A percentile compares a stretch with the other conserved stretches of the same genome.
These are phyloP conservation scores for Anomalospiza imberbis DNA, from an alignment of 2,797 vertebrate species.

Conservation along the genomic window DNA sequence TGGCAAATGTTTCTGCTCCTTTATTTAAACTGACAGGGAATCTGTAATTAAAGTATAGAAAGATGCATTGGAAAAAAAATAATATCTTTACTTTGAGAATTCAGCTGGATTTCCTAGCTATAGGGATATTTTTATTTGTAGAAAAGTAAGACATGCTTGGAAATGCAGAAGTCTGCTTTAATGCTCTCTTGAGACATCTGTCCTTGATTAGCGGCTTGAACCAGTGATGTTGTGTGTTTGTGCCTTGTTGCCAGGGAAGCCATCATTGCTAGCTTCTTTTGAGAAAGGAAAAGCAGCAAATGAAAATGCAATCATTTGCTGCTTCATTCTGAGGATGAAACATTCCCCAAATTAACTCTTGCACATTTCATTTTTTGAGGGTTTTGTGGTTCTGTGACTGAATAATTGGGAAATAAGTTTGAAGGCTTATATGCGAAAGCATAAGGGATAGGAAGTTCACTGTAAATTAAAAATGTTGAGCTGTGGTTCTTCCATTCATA, in stretches of 20 bases:
- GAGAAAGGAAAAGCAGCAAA: not conserved
- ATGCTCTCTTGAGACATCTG: slow-evolving; percentile 6
- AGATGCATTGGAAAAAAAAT: not conserved
- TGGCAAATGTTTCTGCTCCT: not conserved
- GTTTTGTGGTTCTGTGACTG: not conserved
- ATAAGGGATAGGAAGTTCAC: not conserved
- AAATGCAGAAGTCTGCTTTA: slow-evolving; percentile 5
- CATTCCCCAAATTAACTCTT: not conserved
- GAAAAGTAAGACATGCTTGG: not conserved
- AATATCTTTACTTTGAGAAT: not conserved
- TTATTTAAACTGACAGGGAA: not conserved
- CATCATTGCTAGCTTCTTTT: not conserved
- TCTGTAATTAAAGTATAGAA: not conserved
- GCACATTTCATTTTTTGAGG: not conserved
- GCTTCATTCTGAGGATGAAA: not conserved
- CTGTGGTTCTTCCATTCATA: not conserved
- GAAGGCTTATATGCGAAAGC: not conserved
- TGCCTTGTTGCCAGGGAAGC: slow-evolving; percentile 5
- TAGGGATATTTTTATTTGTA: slow-evolving; percentile 10
- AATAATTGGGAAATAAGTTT: not conserved
- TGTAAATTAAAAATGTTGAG: not conserved
- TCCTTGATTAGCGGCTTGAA: slow-evolving; percentile 39
- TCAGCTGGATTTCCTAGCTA: not conserved
- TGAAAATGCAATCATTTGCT: not conserved
- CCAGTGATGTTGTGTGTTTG: not conserved